phyloP scores from a whole-genome alignment of 2,888 invertebrate species.

The Hyles lineata region DNA sequence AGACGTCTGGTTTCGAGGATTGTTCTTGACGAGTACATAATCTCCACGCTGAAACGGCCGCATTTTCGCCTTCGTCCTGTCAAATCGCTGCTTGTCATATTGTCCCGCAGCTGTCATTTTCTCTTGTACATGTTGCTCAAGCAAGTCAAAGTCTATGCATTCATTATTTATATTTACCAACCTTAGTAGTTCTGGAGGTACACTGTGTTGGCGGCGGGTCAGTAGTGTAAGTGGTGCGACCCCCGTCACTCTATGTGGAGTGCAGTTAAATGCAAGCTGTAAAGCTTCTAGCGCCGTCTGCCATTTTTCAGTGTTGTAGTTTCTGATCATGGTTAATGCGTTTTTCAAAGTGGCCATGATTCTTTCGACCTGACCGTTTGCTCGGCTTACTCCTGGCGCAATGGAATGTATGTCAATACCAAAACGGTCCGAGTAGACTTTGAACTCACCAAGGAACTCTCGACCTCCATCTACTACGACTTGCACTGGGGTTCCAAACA shows the following conservation, averaged over 20 bases:
- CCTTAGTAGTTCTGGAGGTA: slow-evolving; percentile 13
- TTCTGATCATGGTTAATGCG: slow-evolving; percentile 35
- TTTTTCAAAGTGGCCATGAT: slow-evolving; percentile 34
- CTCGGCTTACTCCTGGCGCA: slow-evolving; percentile 42
- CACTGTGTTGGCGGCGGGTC: slow-evolving; percentile 36
- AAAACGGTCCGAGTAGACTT: slow-evolving; percentile 37
- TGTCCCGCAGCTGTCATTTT: slow-evolving; percentile 34
- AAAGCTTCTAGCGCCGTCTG: slow-evolving; percentile 41
- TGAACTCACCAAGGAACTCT: slow-evolving; percentile 41
- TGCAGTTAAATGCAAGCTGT: slow-evolving; percentile 42
- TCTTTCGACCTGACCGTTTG: slow-evolving; percentile 41
- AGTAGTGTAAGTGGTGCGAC: slow-evolving; percentile 36
- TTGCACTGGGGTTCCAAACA: slow-evolving; percentile 42
- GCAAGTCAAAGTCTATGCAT: slow-evolving; percentile 27
- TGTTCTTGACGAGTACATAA: slow-evolving; percentile 39
- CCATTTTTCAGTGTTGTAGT: slow-evolving; percentile 39
- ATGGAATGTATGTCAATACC: slow-evolving; percentile 45
- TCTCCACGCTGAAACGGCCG: slow-evolving; percentile 35
- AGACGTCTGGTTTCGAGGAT: slow-evolving; percentile 41
- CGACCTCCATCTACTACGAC: slow-evolving; percentile 43
- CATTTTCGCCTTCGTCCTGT: slow-evolving; percentile 34
- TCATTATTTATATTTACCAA: slow-evolving; percentile 12
- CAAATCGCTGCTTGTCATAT: slow-evolving; percentile 35
- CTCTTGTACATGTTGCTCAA: slow-evolving; percentile 26
- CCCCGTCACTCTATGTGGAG: slow-evolving; percentile 35